Evolutionary conservation across 1,140 invertebrate genomes (phyloP).

Genomic region (Pinna nobilis): DNA sequence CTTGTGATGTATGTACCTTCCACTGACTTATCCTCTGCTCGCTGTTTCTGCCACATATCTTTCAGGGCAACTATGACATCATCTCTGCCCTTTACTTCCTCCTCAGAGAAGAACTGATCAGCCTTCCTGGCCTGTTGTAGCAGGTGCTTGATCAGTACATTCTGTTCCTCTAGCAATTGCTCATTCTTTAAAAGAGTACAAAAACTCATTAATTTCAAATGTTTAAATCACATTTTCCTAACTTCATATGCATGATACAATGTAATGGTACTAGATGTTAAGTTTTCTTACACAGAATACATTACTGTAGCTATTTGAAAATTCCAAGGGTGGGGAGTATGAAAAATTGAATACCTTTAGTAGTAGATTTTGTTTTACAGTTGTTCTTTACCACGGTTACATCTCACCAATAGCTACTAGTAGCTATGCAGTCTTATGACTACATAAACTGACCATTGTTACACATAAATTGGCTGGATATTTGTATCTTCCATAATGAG

Average conservation of each 20-base stretch:
- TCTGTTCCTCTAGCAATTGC: conserved; percentile 66
- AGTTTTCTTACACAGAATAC: neutral
- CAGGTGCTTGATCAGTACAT: conserved; percentile 62
- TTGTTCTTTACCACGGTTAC: too few species aligned
- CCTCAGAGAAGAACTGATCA: conserved; percentile 59
- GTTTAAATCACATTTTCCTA: too few species aligned
- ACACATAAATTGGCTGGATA: too few species aligned
- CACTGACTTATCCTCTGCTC: conserved; percentile 61
- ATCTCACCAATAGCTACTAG: too few species aligned
- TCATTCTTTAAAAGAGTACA: conserved; percentile 68
- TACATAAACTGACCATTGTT: too few species aligned
- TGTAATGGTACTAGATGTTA: neutral
- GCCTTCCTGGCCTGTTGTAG: conserved; percentile 68
- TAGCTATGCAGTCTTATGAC: too few species aligned
- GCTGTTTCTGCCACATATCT: conserved; percentile 65
- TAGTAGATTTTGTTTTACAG: too few species aligned
- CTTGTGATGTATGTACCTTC: conserved; percentile 56
- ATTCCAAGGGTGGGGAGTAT: too few species aligned
- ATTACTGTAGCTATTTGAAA: too few species aligned
- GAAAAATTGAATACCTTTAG: too few species aligned
- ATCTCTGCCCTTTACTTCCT: conserved; percentile 64
- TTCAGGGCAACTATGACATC: conserved; percentile 68
- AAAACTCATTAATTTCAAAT: conserved; percentile 2
- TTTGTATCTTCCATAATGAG: too few species aligned
- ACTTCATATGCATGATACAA: too few species aligned